Base-by-base conservation (phyloP, 2,113 vertebrate genomes). In the Hippocampus zosterae region DNA sequence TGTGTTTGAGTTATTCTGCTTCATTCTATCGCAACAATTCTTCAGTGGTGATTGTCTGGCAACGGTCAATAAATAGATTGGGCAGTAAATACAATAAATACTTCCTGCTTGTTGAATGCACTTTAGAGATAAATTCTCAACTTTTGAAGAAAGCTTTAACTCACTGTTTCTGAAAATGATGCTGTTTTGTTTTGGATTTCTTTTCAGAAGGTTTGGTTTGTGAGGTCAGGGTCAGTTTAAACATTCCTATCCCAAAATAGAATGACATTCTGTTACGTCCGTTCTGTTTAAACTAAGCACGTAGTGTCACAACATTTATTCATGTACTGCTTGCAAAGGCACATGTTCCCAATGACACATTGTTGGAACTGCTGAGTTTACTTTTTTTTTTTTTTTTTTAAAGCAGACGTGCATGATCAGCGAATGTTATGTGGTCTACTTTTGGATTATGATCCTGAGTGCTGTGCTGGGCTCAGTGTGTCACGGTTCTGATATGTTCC, bases 401-500 rank as follows among this genome's bases (percentile, higher is more conserved):
- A 7, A 65, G 64, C 40, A 27, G 41, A 61, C 3, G 21, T 63
- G 65, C 10, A 50, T 46, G 42, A 8, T 25, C 6, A 68, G 19
- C 68, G 67, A 71, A 72, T 0, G 10, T 50, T 74, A 12, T 40
- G 41, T 62, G 16, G 1, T 27, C 44, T 18, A 13, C 27, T 69
- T 75, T 71, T 33, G n/a, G 15, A 65, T 66, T 60, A 41, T 5
- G 23, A 40, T 63, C 18, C 46, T 33, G 67, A 63, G 56, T 74
- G 61, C 67, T 11, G 59, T 12, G 55, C 60, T 42, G 29, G 3
- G 44, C 53, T 64, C 29, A 56, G 59, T 62, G 72, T 71, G 42
- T 40, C 59, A 68, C 52, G 75, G 56, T 41, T 67, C 27, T 65
- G 46, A 72, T 64, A 80, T 42, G 65, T 72, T 75, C 59, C 42